These are phyloP conservation scores for Gulo gulo DNA, from an alignment of 2,113 vertebrate species.

Conservation along the genomic window DNA sequence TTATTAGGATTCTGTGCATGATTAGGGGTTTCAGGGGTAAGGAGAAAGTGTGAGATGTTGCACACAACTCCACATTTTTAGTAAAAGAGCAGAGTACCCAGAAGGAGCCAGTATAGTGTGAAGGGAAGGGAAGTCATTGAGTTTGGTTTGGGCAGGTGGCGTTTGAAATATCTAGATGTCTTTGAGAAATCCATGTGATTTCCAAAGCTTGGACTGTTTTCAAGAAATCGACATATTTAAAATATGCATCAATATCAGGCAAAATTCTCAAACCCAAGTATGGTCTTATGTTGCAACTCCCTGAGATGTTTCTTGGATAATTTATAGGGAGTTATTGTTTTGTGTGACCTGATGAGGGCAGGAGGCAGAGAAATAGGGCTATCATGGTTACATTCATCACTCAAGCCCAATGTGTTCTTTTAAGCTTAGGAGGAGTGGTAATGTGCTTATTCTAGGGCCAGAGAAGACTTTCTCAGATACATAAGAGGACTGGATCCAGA, in stretches of 20 bases:
- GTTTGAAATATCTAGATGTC: not conserved
- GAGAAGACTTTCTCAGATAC: not conserved
- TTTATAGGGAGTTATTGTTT: not conserved
- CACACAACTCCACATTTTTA: not conserved
- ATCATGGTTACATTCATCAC: not conserved
- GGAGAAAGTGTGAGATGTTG: not conserved
- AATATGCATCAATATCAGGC: not conserved
- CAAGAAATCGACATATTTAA: not conserved
- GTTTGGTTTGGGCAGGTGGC: not conserved
- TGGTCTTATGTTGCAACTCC: not conserved
- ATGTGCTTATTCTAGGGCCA: not conserved
- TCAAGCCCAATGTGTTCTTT: not conserved
- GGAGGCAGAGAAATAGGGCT: not conserved
- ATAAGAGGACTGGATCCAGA: not conserved
- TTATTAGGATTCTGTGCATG: not conserved
- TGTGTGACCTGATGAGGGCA: not conserved
- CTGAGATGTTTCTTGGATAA: not conserved
- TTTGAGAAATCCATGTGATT: slow-evolving; percentile 10
- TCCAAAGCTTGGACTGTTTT: not conserved
- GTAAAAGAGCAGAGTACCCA: not conserved
- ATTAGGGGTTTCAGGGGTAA: not conserved
- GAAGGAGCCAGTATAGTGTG: not conserved
- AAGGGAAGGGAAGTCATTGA: not conserved
- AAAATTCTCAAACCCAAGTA: not conserved
- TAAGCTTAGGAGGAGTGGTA: not conserved